A percentile compares a stretch with the other conserved stretches of the same genome.
These are phyloP conservation scores for Penaeus monodon DNA, from an alignment of 2,888 invertebrate species.

Conservation along the genomic window DNA sequence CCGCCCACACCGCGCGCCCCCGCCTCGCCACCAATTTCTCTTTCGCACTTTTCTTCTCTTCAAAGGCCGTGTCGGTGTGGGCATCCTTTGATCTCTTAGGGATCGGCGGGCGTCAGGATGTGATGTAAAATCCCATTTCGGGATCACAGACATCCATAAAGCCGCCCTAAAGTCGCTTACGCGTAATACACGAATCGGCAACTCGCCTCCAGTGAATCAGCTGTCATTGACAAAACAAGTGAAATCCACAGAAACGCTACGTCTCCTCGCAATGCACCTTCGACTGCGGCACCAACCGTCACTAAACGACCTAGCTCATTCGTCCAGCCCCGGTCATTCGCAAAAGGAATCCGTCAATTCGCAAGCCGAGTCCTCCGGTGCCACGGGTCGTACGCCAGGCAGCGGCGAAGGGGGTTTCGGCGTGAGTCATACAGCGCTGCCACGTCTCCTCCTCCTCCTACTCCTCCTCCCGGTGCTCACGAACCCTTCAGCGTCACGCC, in stretches of 20 bases:
- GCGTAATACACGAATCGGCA: conserved; percentile 11
- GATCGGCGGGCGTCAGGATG: too few relatives aligned
- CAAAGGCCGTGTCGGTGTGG: neutral
- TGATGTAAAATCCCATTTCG: neutral
- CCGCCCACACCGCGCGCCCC: neutral
- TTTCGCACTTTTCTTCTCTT: neutral
- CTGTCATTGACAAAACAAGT: conserved; percentile 30
- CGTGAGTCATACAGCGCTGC: conserved; percentile 51
- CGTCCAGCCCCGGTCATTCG: too few relatives aligned
- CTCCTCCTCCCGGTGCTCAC: neutral
- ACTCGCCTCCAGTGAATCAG: conserved; percentile 22
- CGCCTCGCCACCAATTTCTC: neutral
- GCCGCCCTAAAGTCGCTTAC: too few relatives aligned
- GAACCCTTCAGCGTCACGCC: conserved; percentile 28
- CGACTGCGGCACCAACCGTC: neutral
- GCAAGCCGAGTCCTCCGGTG: neutral
- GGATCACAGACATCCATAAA: too few relatives aligned
- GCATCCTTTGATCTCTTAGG: too few relatives aligned
- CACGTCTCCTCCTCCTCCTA: conserved; percentile 25
- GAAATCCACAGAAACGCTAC: neutral
- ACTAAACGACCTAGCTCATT: neutral
- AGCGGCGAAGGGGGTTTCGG: neutral
- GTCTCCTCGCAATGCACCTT: neutral
- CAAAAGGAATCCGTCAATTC: neutral
- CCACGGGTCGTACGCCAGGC: neutral